A percentile compares a stretch with the other conserved stretches of the same genome.
phyloP scores from a whole-genome alignment of 2,797 vertebrate genomes.

The Lithobates sylvaticus region DNA sequence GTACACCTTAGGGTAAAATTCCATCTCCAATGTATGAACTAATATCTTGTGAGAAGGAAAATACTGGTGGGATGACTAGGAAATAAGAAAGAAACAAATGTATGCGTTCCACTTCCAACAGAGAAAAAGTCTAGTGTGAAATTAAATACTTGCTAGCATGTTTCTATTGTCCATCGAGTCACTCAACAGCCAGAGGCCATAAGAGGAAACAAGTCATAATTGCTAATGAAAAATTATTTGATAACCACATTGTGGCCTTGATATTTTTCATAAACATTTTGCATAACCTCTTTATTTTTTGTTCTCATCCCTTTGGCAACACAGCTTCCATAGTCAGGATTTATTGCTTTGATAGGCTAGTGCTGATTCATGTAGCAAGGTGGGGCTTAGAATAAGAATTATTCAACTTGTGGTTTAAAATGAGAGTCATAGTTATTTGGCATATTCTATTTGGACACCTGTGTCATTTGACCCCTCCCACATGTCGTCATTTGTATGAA shows the following conservation, averaged over 20 bases:
- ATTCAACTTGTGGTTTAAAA: no score
- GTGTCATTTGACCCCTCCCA: no score
- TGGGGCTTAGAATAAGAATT: background rate
- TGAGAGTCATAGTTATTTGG: no score
- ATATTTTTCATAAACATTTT: background rate
- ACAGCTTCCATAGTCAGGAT: background rate
- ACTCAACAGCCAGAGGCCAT: background rate
- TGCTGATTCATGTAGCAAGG: background rate
- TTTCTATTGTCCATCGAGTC: background rate
- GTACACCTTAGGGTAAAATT: slow-evolving; percentile 49
- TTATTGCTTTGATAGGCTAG: background rate
- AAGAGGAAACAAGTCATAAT: background rate
- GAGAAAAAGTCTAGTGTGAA: background rate
- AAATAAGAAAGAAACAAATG: slow-evolving; percentile 15
- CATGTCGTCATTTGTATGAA: no score
- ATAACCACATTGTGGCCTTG: background rate
- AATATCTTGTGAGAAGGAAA: slow-evolving; percentile 30
- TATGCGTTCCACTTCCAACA: background rate
- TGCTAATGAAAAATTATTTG: background rate
- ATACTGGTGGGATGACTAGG: background rate
- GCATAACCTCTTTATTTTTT: background rate
- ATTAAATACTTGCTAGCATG: background rate
- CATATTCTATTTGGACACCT: no score
- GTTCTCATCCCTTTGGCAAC: background rate
- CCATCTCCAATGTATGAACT: slow-evolving; percentile 25